Evolutionary conservation across 1,140 invertebrate species (phyloP).

Genomic region (Drosophila watanabei): DNA sequence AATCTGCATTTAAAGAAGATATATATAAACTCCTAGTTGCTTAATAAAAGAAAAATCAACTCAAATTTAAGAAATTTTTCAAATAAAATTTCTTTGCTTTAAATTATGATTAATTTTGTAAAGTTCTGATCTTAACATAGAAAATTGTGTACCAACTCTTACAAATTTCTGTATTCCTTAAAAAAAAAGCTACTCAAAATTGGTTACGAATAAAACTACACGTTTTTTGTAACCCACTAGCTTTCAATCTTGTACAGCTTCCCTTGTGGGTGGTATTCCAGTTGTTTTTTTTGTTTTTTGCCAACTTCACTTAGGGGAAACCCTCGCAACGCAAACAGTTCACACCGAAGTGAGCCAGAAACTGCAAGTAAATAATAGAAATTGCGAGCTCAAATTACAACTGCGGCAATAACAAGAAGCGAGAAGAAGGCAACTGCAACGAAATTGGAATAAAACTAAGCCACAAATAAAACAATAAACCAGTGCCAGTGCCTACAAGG

Average conservation of each 20-base stretch:
- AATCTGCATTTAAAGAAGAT: no score
- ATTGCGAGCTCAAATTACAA: constrained; percentile 64
- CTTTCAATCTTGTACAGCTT: neutral
- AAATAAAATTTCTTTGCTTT: neutral
- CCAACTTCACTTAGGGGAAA: constrained; percentile 6
- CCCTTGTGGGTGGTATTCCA: neutral
- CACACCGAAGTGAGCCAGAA: constrained; percentile 69
- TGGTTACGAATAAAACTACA: neutral
- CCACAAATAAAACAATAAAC: constrained; percentile 76
- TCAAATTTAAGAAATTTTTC: no score
- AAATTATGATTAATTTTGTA: neutral
- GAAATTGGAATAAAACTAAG: constrained; percentile 49
- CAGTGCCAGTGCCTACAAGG: constrained; percentile 57
- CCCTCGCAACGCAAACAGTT: constrained; percentile 40
- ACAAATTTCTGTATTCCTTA: no score
- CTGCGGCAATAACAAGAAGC: constrained; percentile 31
- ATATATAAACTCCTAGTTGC: no score
- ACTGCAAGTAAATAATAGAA: constrained; percentile 82
- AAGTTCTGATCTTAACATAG: neutral
- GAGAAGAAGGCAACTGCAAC: constrained; percentile 16
- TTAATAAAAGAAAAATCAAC: no score
- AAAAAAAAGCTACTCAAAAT: no score
- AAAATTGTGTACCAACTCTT: neutral
- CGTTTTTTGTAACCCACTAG: neutral
- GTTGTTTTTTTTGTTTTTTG: constrained; percentile 18